These are phyloP conservation scores for Tetropium fuscum DNA, from an alignment of 2,888 invertebrate genomes.

Conservation along the genomic window DNA sequence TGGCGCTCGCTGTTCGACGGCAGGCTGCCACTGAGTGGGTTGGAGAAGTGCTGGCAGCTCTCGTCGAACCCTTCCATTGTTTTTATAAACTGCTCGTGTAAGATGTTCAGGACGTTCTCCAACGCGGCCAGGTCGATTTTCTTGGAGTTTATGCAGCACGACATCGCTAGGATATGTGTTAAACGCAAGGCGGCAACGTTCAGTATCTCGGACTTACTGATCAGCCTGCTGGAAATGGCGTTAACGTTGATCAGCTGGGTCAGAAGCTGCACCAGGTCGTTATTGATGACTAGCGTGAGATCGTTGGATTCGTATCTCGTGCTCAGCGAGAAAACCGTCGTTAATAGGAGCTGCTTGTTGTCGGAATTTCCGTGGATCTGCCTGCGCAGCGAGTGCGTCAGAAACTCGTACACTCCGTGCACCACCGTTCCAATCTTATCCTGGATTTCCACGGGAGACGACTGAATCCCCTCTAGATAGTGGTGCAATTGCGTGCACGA, in stretches of 20 bases:
- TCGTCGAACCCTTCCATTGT: conserved; percentile 48
- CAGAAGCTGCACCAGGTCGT: conserved; percentile 68
- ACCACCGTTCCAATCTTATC: conserved; percentile 68
- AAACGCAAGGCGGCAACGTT: conserved; percentile 68
- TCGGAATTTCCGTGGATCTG: conserved; percentile 52
- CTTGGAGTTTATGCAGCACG: conserved; percentile 69
- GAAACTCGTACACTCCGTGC: conserved; percentile 67
- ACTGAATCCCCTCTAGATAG: conserved; percentile 70
- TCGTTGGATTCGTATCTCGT: conserved; percentile 69
- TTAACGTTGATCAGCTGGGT: conserved; percentile 55
- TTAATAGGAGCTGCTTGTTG: conserved; percentile 65
- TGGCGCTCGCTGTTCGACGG: conserved; percentile 60
- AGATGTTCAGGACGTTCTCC: conserved; percentile 68
- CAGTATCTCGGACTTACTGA: conserved; percentile 58
- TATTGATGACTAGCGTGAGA: conserved; percentile 70
- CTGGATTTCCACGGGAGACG: conserved; percentile 67
- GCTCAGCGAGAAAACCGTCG: conserved; percentile 70
- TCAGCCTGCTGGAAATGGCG: conserved; percentile 26
- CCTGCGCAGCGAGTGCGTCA: conserved; percentile 66
- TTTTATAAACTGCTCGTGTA: conserved; percentile 67
- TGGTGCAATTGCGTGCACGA: conserved; percentile 67
- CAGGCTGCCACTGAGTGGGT: conserved; percentile 34
- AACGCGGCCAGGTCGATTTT: conserved; percentile 66
- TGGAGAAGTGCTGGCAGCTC: conserved; percentile 40
- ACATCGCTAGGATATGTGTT: conserved; percentile 70